Evolutionary conservation across 2,797 vertebrate species (phyloP).

Genomic region (Taenioides sp.): DNA sequence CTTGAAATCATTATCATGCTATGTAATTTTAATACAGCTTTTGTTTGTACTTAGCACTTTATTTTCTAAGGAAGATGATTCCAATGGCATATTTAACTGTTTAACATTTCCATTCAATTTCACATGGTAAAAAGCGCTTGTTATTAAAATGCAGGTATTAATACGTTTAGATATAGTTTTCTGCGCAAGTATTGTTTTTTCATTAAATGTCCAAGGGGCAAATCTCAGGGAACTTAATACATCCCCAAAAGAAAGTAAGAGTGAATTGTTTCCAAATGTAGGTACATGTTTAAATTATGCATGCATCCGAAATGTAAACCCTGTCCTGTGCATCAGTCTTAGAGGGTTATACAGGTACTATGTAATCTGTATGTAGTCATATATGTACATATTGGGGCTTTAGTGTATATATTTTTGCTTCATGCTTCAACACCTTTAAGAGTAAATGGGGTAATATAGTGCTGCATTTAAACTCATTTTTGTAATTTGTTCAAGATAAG

Average conservation of each 20-base stretch:
- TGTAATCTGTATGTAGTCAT: conserved; percentile 35
- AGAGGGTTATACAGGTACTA: conserved; percentile 1
- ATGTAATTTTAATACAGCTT: conserved; percentile 39
- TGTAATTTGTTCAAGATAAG: neutral
- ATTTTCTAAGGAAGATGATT: conserved; percentile 71
- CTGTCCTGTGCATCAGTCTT: neutral
- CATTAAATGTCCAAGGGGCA: conserved; percentile 66
- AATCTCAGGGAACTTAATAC: conserved; percentile 77
- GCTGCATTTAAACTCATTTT: neutral
- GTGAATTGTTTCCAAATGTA: conserved; percentile 16
- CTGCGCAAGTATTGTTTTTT: conserved; percentile 30
- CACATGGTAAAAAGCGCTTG: conserved; percentile 48
- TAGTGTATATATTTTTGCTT: conserved; percentile 75
- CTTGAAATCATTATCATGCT: conserved; percentile 52
- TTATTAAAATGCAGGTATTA: conserved; percentile 53
- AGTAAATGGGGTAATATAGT: conserved; percentile 14
- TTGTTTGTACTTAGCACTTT: conserved; percentile 82
- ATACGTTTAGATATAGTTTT: conserved; percentile 26
- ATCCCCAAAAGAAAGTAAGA: conserved; percentile 30
- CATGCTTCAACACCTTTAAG: conserved; percentile 33
- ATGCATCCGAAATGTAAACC: conserved; percentile 6
- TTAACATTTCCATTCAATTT: conserved; percentile 40
- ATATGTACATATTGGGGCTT: conserved; percentile 72
- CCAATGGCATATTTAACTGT: conserved; percentile 67
- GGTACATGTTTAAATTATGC: conserved; percentile 22